Base-by-base conservation (phyloP, 2,113 vertebrate genomes). In the Fukomys damarensis region DNA sequence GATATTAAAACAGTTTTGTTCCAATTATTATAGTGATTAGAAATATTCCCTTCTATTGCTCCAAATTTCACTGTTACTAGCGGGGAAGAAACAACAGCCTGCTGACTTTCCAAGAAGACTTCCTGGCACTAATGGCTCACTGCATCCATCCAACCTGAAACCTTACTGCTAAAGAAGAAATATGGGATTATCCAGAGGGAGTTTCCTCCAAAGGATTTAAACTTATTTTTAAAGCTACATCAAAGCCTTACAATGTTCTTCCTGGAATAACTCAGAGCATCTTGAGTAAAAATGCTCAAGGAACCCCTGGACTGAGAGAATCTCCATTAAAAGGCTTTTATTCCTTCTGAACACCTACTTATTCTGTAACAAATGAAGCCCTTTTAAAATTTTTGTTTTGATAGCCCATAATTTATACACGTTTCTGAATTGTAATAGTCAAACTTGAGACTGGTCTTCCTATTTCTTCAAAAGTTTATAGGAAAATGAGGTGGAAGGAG, bases 401-500 rank as follows among this genome's bases (percentile, higher is more conserved):
- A 30, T 54, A 76, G 41, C 10, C 56, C 32, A 11, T 28, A 93
- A 85, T 76, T 82, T 86, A 56, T 19, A 93, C 43, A 87, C 19
- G n/a, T 58, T 92, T 54, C 84, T 74, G 35, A 89, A 59, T 22
- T 17, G 68, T 19, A 59, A n/a, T 0, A 7, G 17, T 86, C 52
- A 38, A 28, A 81, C 80, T 58, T 82, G 26, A 79, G 63, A 82
- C n/a, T 49, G 38, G 63, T 87, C 49, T 84, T 84, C 5, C 0
- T 43, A 74, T 68, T 94, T 95, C 83, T 84, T 92, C n/a, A 4
- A 65, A 95, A 79, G 85, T 82, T 76, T 68, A 96, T 35, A 35
- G 72, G 43, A 84, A 96, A 86, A 70, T 16, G 13, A 28, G 6
- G 2, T 84, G 70, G 68, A 3, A 84, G 28, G 14, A 43, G 41